phyloP scores from a whole-genome alignment of 2,888 invertebrate genomes.

The Cepaea hortensis region DNA sequence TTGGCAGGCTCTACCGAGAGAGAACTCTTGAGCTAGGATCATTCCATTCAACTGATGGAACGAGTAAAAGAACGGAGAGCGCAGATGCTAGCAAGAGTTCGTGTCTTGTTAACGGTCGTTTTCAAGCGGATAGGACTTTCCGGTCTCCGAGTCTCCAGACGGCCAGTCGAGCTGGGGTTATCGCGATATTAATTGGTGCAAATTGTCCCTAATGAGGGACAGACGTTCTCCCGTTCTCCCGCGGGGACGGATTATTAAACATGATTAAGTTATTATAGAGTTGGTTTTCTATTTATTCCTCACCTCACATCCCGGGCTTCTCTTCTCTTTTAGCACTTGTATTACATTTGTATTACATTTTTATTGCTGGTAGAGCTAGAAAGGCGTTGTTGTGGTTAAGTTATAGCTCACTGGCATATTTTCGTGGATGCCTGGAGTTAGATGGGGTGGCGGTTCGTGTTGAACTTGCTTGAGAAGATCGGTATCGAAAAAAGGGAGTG shows the following conservation, averaged over 20 bases:
- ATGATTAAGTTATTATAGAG: constrained; percentile 44
- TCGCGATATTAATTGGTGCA: constrained; percentile 46
- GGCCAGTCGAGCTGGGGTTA: constrained; percentile 32
- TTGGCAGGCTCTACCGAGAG: no score
- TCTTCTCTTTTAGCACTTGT: background rate
- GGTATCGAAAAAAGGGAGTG: no score
- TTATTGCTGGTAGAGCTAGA: background rate
- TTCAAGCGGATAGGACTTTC: constrained; percentile 41
- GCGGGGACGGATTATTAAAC: constrained; percentile 43
- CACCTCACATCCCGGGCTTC: background rate
- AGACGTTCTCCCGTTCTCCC: constrained; percentile 40
- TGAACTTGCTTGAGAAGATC: no score
- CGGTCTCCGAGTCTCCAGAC: constrained; percentile 36
- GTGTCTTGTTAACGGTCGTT: constrained; percentile 42
- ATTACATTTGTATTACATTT: background rate
- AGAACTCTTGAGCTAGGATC: background rate
- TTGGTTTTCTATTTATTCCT: constrained; percentile 14
- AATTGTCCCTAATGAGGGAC: constrained; percentile 46
- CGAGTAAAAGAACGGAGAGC: constrained; percentile 17
- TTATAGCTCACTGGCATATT: background rate
- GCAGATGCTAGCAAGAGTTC: constrained; percentile 36
- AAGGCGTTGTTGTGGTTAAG: background rate
- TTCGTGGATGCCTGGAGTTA: background rate
- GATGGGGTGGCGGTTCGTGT: background rate
- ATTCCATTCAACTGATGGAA: background rate